These are phyloP conservation scores for Python bivittatus DNA, from an alignment of 2,113 vertebrate species.

Conservation along the genomic window DNA sequence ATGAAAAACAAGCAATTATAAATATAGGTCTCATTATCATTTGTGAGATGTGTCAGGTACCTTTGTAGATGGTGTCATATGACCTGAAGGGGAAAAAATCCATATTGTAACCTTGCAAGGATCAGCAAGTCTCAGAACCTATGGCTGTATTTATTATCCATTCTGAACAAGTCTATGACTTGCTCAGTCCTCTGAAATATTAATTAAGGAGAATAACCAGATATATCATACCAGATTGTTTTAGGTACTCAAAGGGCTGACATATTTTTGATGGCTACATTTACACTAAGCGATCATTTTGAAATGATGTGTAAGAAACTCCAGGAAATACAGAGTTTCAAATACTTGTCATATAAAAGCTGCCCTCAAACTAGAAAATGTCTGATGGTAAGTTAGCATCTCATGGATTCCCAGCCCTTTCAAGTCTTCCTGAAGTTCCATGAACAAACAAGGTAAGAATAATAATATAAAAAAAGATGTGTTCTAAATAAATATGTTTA, in stretches of 20 bases:
- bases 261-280: neutral
- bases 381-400: neutral
- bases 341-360: neutral
- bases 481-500: neutral
- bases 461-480: neutral
- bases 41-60: neutral
- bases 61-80: neutral
- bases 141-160: neutral
- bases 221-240: neutral
- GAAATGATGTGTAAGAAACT: neutral
- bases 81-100: slow-evolving; percentile 1
- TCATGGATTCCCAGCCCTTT: neutral
- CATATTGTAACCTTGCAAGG: neutral
- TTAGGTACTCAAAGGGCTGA: neutral
- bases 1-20: neutral
- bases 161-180: neutral
- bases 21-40: neutral
- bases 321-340: neutral
- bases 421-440: neutral
- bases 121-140: neutral
- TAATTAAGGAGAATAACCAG: neutral
- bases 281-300: neutral
- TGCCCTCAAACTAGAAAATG: neutral
- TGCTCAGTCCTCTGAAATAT: neutral
- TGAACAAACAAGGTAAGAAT: neutral